Conservation (phyloP, 2,113 vertebrate species). For the Sula dactylatra region DNA sequence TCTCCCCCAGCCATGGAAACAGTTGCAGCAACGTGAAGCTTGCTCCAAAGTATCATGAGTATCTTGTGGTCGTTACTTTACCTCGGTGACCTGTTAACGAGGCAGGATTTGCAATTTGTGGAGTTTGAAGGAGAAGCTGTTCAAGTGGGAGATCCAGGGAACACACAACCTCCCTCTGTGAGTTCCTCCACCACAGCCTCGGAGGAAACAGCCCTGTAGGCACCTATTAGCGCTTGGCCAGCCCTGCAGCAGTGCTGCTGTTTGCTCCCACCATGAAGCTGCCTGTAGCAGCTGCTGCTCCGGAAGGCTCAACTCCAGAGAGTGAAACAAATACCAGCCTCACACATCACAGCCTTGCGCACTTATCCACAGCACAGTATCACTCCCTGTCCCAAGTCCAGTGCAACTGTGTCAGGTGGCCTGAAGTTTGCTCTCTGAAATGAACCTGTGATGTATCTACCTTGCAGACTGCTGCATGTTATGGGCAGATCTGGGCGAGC, state of each 20-base stretch:
- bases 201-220: not conserved
- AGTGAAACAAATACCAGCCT: accelerated
- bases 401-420: not conserved
- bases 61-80: not conserved
- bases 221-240: not conserved
- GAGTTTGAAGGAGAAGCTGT: not conserved
- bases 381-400: not conserved
- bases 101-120: not conserved
- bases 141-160: not conserved
- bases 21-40: not conserved
- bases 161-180: not conserved
- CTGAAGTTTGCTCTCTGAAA: not conserved
- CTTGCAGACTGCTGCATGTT: not conserved
- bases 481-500: not conserved
- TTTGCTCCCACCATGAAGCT: not conserved
- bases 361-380: not conserved
- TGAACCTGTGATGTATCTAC: accelerated
- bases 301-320: accelerated
- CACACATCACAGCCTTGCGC: accelerated
- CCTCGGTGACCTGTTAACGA: not conserved
- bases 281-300: not conserved
- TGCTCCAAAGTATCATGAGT: not conserved
- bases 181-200: not conserved
- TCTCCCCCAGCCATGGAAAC: not conserved
- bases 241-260: not conserved